Conservation (phyloP, 2,797 vertebrate species). For the Danio choprae region DNA sequence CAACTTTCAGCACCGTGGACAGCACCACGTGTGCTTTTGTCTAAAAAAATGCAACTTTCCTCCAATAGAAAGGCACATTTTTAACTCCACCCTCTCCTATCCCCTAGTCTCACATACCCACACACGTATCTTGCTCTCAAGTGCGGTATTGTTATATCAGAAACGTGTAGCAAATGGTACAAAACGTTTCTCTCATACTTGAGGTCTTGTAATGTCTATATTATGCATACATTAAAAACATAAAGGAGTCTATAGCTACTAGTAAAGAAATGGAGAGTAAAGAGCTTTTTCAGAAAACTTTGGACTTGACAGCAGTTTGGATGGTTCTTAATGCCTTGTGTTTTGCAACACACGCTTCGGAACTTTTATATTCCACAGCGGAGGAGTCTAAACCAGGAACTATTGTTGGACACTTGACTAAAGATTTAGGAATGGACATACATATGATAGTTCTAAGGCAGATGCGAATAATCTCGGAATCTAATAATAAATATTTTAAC, state of each 20-base stretch:
- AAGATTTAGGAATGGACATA: conserved; percentile 80
- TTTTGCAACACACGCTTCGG: conserved; percentile 73
- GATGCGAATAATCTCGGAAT: conserved; percentile 77
- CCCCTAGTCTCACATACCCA: not conserved
- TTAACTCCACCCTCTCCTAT: conserved; percentile 4
- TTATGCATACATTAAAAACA: not conserved
- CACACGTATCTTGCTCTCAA: conserved; percentile 28
- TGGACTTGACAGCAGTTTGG: conserved; percentile 77
- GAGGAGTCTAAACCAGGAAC: conserved; percentile 85
- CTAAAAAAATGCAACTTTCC: conserved; percentile 38
- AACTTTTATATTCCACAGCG: conserved; percentile 81
- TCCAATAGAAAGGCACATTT: conserved; percentile 56
- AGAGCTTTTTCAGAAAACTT: not conserved
- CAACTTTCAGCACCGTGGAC: not conserved
- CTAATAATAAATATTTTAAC: conserved; percentile 77
- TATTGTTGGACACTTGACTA: conserved; percentile 81
- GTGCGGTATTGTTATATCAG: conserved; percentile 9
- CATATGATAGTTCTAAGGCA: conserved; percentile 73
- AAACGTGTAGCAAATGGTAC: conserved; percentile 9
- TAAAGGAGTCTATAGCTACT: not conserved
- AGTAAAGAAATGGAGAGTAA: conserved; percentile 40
- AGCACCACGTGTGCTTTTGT: not conserved
- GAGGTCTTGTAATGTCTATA: not conserved
- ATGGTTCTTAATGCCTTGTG: conserved; percentile 73
- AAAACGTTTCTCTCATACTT: not conserved